Evolutionary conservation across 23 tunicate species (phyloP).

Genomic region (Pegea sp.): DNA sequence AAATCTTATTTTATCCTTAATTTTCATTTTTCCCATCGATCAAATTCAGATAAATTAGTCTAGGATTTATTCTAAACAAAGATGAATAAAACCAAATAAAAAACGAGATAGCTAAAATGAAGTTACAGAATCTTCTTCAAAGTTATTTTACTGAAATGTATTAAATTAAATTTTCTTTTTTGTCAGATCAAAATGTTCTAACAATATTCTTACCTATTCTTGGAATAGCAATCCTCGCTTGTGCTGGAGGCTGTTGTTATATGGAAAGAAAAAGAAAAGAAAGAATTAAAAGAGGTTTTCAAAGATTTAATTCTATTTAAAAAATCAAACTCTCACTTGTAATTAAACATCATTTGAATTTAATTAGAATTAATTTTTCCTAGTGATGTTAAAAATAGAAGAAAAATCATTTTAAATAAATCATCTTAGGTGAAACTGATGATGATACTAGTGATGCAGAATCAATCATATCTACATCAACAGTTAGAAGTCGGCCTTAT

Average conservation of each 20-base stretch:
- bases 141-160: too few species aligned
- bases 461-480: constrained; percentile 37
- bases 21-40: too few species aligned
- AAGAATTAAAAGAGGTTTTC: constrained; percentile 20
- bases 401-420: too few species aligned
- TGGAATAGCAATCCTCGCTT: constrained; percentile 41
- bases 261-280: constrained; percentile 44
- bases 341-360: background rate
- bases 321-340: background rate
- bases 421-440: constrained; percentile 4
- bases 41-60: too few species aligned
- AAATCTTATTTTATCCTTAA: too few species aligned
- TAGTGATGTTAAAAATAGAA: too few species aligned
- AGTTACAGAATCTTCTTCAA: too few species aligned
- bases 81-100: too few species aligned
- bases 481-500: constrained; percentile 53
- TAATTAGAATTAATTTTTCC: background rate
- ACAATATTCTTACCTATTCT: constrained; percentile 80
- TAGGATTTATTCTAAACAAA: too few species aligned
- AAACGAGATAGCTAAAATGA: too few species aligned
- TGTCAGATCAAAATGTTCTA: constrained; percentile 82
- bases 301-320: background rate
- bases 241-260: constrained; percentile 84
- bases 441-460: constrained; percentile 35
- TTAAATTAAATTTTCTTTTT: too few species aligned